A percentile compares a stretch with the other conserved stretches of the same genome.
Evolutionary conservation across 2,888 invertebrate genomes (phyloP).

Genomic region (Steinernema hermaphroditum): DNA sequence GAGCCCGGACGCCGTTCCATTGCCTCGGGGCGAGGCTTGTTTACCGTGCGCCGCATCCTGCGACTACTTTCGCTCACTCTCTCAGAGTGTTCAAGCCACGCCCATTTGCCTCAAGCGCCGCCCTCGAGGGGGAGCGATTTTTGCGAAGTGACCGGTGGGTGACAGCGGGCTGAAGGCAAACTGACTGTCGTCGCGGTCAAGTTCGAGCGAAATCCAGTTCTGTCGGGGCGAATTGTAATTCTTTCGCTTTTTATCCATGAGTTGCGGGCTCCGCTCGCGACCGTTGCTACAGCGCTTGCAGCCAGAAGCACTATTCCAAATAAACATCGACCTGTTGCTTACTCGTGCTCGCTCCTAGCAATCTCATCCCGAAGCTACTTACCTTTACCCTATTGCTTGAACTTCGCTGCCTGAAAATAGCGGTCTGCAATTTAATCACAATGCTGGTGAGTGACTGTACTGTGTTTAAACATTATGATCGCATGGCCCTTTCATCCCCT

Average conservation of each 20-base stretch:
- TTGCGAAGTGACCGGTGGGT: conserved; percentile 28
- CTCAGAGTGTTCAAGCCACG: neutral
- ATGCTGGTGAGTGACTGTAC: conserved; percentile 20
- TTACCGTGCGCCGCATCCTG: conserved; percentile 2
- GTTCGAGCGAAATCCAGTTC: conserved; percentile 29
- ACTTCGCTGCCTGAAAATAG: neutral
- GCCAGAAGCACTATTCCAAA: conserved; percentile 31
- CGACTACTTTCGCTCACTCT: conserved; percentile 23
- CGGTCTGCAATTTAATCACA: neutral
- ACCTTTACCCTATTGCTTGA: neutral
- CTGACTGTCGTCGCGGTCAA: conserved; percentile 28
- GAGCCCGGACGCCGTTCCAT: conserved; percentile 8
- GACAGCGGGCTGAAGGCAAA: conserved; percentile 24
- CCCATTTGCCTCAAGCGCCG: conserved; percentile 16
- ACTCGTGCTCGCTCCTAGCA: neutral
- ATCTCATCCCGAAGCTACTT: neutral
- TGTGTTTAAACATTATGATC: neutral
- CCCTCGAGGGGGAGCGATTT: conserved; percentile 24
- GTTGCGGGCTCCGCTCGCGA: conserved; percentile 30
- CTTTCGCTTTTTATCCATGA: conserved; percentile 31
- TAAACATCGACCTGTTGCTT: conserved; percentile 24
- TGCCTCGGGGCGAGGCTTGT: conserved; percentile 30
- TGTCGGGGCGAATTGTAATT: conserved; percentile 31
- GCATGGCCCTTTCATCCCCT: too few relatives aligned
- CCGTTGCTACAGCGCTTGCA: conserved; percentile 29